These are phyloP conservation scores for Podiceps cristatus DNA, from an alignment of 2,113 vertebrate species.

Conservation along the genomic window DNA sequence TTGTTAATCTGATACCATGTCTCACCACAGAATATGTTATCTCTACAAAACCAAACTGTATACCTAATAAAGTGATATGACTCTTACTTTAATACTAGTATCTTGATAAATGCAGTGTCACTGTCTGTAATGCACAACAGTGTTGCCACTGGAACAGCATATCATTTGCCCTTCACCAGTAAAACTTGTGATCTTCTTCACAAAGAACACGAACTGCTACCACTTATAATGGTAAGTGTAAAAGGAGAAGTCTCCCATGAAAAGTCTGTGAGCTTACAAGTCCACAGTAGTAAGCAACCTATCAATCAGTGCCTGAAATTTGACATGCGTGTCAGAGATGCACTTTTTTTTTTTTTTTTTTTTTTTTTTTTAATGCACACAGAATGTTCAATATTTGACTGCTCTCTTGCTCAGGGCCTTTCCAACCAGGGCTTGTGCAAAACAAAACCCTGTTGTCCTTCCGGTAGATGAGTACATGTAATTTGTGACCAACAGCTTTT, in stretches of 20 bases:
- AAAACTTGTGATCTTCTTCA: not conserved
- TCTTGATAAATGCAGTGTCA: not conserved
- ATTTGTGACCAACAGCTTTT: not conserved
- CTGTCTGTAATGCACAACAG: not conserved
- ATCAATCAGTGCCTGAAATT: not conserved
- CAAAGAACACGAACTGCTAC: not conserved
- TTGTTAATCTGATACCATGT: not conserved
- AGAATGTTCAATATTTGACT: not conserved
- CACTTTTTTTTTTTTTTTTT: not conserved
- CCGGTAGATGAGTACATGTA: not conserved
- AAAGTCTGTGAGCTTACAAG: not conserved
- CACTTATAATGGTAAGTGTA: not conserved
- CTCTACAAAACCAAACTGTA: not conserved
- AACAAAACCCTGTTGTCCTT: not conserved
- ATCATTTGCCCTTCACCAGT: not conserved
- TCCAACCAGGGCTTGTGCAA: not conserved
- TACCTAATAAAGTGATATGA: not conserved
- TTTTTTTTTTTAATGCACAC: not conserved
- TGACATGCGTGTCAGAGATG: not conserved
- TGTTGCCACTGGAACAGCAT: not conserved
- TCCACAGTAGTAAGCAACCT: not conserved
- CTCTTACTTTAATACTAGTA: not conserved
- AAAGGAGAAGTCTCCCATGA: not conserved
- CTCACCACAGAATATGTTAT: not conserved
- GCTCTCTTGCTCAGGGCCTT: not conserved